Conservation (phyloP, 2,113 vertebrate species). For the Elanus axillaris region DNA sequence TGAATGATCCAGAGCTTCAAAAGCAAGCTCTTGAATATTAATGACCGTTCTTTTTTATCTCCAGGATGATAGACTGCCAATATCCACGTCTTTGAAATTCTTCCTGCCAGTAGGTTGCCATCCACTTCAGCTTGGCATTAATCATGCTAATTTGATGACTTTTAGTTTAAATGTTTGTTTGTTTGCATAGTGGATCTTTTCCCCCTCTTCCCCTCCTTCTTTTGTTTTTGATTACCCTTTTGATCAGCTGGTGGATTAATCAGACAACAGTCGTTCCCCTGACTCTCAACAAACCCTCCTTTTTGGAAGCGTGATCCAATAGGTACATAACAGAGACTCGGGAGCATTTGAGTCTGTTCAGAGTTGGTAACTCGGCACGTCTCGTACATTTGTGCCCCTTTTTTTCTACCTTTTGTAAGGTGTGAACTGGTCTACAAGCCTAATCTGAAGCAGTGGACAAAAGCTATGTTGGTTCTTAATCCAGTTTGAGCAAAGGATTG, state of each 20-base stretch:
- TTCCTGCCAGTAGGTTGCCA: not conserved
- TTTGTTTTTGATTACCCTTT: not conserved
- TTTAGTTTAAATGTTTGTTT: not conserved
- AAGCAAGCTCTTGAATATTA: not conserved
- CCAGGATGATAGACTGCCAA: not conserved
- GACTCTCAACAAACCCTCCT: not conserved
- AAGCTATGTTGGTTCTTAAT: not conserved
- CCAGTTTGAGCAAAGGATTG: not conserved
- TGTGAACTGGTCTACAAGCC: not conserved
- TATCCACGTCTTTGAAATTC: not conserved
- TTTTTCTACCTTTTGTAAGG: not conserved
- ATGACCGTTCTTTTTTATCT: not conserved
- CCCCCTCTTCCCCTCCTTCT: not conserved
- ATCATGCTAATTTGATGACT: not conserved
- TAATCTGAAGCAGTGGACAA: not conserved
- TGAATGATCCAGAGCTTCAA: not conserved
- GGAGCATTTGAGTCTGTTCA: not conserved
- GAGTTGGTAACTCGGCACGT: not conserved
- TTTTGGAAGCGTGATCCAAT: not conserved
- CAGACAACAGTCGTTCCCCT: not conserved
- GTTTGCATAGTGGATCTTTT: not conserved
- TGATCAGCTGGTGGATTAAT: not conserved
- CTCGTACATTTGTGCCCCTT: not conserved
- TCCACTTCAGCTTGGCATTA: not conserved
- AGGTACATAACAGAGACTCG: not conserved